Conservation (phyloP, 2,113 vertebrate species). For the Solea solea region DNA sequence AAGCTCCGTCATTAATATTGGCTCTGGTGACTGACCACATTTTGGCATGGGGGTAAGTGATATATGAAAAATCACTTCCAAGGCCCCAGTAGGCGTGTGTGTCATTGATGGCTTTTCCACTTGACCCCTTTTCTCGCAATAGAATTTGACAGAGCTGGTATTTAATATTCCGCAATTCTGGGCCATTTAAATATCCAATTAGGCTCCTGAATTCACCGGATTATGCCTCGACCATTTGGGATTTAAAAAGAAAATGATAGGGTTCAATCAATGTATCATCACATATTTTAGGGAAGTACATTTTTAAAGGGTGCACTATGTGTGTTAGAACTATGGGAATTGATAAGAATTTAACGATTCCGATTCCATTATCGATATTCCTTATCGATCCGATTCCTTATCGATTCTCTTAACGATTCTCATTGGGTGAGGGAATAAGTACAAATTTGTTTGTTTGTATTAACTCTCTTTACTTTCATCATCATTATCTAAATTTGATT, state of each 20-base stretch:
- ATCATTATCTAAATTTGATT: no score
- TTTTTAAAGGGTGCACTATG: conserved; percentile 44
- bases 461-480: no score
- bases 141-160: conserved; percentile 67
- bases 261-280: conserved; percentile 62
- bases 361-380: no score
- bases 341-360: no score
- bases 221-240: conserved; percentile 71
- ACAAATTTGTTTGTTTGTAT: no score
- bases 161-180: conserved; percentile 76
- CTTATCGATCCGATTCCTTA: no score
- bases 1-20: conserved; percentile 68
- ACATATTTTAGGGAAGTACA: conserved; percentile 44
- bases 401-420: no score
- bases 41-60: conserved; percentile 53
- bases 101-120: conserved; percentile 67
- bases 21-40: conserved; percentile 68
- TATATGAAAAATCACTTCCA: conserved; percentile 56
- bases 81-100: conserved; percentile 40
- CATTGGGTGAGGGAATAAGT: no score
- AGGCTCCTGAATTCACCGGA: conserved; percentile 71
- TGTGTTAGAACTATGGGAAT: conserved; percentile 7
- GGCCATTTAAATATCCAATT: conserved; percentile 78
- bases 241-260: conserved; percentile 47
- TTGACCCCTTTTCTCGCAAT: conserved; percentile 72